These are phyloP conservation scores for Bucorvus abyssinicus DNA, from an alignment of 2,797 vertebrate species.

Conservation along the genomic window DNA sequence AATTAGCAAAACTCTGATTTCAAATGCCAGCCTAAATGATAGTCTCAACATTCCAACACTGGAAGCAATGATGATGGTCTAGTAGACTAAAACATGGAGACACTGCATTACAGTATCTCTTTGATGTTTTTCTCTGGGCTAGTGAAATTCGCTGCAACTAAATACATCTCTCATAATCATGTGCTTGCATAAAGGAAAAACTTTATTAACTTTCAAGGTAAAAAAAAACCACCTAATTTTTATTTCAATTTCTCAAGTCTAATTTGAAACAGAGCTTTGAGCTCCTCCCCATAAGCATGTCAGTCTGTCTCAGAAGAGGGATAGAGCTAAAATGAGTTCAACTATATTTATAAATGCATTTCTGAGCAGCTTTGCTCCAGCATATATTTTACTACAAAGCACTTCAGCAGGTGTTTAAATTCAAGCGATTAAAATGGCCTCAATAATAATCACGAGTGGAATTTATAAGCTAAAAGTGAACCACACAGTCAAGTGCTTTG, in stretches of 20 bases:
- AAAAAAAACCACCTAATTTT: not conserved
- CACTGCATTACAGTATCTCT: not conserved
- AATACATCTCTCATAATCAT: not conserved
- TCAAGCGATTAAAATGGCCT: not conserved
- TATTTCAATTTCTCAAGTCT: not conserved
- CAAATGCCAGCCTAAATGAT: slow-evolving; percentile 34
- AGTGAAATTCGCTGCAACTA: not conserved
- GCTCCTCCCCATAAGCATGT: not conserved
- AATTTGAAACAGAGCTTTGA: not conserved
- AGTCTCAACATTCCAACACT: not conserved
- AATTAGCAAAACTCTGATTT: slow-evolving; percentile 12
- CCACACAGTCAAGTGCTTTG: not conserved
- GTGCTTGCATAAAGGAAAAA: not conserved
- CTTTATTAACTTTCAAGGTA: not conserved
- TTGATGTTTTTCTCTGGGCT: not conserved
- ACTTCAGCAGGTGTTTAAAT: not conserved
- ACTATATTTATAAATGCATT: not conserved
- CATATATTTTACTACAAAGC: not conserved
- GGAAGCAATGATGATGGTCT: not conserved
- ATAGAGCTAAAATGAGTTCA: not conserved
- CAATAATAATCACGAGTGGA: not conserved
- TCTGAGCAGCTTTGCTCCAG: not conserved
- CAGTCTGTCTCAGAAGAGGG: not conserved
- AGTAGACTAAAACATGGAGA: not conserved
- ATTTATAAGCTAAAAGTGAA: not conserved